A percentile compares a stretch with the other conserved stretches of the same genome.
Evolutionary conservation across 2,797 vertebrate species (phyloP).

Genomic region (Notamacropus eugenii): DNA sequence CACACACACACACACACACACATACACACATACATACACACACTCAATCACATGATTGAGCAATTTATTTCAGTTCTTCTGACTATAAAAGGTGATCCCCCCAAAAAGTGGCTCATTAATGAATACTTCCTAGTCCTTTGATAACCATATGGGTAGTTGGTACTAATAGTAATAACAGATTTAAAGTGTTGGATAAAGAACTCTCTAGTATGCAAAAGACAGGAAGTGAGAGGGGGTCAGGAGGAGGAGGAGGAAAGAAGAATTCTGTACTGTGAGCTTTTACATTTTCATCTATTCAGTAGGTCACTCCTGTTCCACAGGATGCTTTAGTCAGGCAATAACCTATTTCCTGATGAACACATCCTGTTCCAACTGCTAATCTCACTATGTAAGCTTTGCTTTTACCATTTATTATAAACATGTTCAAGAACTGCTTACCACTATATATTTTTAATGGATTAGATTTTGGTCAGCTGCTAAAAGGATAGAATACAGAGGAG

Average conservation of each 20-base stretch:
- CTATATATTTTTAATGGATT: conserved; percentile 78
- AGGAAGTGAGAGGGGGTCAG: conserved; percentile 41
- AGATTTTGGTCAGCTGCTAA: conserved; percentile 72
- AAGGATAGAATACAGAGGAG: conserved; percentile 62
- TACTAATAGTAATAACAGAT: conserved; percentile 48
- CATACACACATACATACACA: neutral
- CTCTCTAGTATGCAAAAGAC: conserved; percentile 72
- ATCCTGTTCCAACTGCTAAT: conserved; percentile 67
- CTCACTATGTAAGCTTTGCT: conserved; percentile 75
- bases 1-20: neutral
- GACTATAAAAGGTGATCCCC: conserved; percentile 53
- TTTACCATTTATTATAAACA: conserved; percentile 82
- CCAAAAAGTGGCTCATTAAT: conserved; percentile 45
- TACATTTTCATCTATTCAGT: conserved; percentile 52
- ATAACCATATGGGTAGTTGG: conserved; percentile 40
- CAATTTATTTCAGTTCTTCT: conserved; percentile 67
- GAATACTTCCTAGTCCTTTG: conserved; percentile 60
- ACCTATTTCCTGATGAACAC: conserved; percentile 79
- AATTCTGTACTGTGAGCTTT: conserved; percentile 51
- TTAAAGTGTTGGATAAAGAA: conserved; percentile 79
- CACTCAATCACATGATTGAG: conserved; percentile 54
- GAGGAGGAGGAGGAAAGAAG: conserved; percentile 39
- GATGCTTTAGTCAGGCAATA: conserved; percentile 69
- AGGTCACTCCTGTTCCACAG: conserved; percentile 29
- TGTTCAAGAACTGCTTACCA: conserved; percentile 79